Base-by-base conservation (phyloP, 2,797 vertebrate genomes). In the Thaleichthys pacificus region DNA sequence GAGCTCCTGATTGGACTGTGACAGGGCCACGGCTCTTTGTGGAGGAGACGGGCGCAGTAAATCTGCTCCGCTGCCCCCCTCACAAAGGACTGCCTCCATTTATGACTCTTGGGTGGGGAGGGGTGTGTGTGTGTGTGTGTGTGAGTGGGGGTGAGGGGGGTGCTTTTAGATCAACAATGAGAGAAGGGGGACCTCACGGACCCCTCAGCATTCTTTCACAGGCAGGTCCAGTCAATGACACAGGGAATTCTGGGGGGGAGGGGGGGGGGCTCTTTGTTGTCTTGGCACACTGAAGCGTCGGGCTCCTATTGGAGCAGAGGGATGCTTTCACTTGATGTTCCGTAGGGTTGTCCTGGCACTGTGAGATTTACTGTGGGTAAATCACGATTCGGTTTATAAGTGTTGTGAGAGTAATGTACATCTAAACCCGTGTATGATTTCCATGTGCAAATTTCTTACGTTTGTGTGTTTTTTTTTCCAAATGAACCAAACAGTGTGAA, bases 151-250 rank as follows among this genome's bases (percentile, higher is more conserved):
- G 72, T 21, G 22, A 76, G 89, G 89, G 22, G 73, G 71, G 79
- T 72, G 79, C 76, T 79, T 56, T 84, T 84, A 80, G 81, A 80
- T 84, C 88, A 91, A 92, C 90, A 92, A 91, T 91, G 84, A 87
- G 81, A 79, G 77, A 84, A 85, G 79, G 71, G 26, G 78, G 89
- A 90, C 84, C 85, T 84, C 63, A 66, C 74, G 81, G 87, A 89
- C 83, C 85, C 83, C 84, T 75, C 74, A 70, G 69, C 82, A 92
- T 92, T 91, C 87, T 87, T 91, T 88, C 86, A 89, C 86, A 89
- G 78, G 71, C 81, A 42, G 76, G 72, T 82, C 51, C 17, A 11
- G 80, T 78, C 56, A 73, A 86, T 83, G 79, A 86, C 72, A 85
- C 83, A 75, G 77, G 79, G 82, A 81, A 88, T 86, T 87, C 80